Conservation (phyloP, 2,888 invertebrate species). For the Micoletzkya japonica region DNA sequence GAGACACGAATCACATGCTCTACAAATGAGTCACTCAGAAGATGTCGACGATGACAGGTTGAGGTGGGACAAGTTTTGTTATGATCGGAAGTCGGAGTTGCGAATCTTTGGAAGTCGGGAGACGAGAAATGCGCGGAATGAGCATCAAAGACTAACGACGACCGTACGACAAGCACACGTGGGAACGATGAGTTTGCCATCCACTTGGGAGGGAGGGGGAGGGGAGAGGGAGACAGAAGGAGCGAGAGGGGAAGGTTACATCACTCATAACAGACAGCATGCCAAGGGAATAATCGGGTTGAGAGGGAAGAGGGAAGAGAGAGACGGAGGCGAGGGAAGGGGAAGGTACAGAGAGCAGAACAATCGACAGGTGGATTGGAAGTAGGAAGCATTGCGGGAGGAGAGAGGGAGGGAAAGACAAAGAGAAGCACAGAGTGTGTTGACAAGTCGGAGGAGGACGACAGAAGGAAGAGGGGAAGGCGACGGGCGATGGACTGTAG, state of each 20-base stretch:
- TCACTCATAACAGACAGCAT: not conserved
- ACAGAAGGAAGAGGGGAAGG: too few relatives aligned
- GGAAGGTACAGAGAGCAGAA: not conserved
- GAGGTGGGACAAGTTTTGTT: too few relatives aligned
- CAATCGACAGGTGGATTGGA: not conserved
- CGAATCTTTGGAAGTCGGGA: too few relatives aligned
- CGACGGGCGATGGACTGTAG: too few relatives aligned
- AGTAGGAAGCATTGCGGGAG: not conserved
- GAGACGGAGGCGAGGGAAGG: not conserved
- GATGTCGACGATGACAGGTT: not conserved
- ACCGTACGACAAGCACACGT: too few relatives aligned
- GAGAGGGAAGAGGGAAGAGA: not conserved
- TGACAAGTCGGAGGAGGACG: too few relatives aligned
- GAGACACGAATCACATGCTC: too few relatives aligned
- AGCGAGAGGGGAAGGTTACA: not conserved
- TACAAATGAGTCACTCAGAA: not conserved
- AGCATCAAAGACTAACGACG: too few relatives aligned
- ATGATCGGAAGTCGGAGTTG: too few relatives aligned
- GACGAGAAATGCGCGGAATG: too few relatives aligned
- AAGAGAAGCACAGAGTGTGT: too few relatives aligned
- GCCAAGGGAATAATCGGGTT: not conserved
- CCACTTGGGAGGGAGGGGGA: not conserved
- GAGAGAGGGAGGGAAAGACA: slow-evolving; percentile 15
- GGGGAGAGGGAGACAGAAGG: slow-evolving; percentile 10
- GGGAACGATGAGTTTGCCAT: too few relatives aligned